A percentile compares a stretch with the other conserved stretches of the same genome.
phyloP scores from a whole-genome alignment of 2,113 vertebrate genomes.

The Cheirogaleus medius region DNA sequence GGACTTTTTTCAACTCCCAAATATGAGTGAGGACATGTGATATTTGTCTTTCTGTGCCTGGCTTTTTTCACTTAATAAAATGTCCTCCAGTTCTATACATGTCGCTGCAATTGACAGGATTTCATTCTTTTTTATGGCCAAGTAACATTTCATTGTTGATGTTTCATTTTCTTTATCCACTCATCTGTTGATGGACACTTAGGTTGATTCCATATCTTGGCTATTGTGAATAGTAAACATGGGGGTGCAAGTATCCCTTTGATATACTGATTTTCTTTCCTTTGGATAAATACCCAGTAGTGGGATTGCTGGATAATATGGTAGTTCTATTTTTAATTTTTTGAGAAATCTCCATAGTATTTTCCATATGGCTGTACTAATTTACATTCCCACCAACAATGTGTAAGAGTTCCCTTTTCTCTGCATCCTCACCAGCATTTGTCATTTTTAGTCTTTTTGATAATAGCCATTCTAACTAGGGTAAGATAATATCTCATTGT shows the following conservation, averaged over 20 bases:
- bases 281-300: neutral
- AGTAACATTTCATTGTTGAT: neutral
- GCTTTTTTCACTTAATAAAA: neutral
- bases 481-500: neutral
- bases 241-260: neutral
- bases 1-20: neutral
- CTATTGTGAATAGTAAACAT: neutral
- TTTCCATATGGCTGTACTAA: neutral
- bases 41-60: neutral
- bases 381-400: neutral
- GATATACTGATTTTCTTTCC: neutral
- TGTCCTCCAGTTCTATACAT: neutral
- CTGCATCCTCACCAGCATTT: neutral
- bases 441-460: neutral
- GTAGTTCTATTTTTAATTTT: neutral
- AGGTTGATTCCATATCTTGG: neutral
- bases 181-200: neutral
- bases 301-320: neutral
- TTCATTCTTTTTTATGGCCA: neutral
- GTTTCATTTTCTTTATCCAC: neutral
- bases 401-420: neutral
- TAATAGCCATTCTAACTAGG: neutral
- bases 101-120: neutral
- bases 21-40: neutral
- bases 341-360: neutral